Evolutionary conservation across 2,113 vertebrate genomes (phyloP).

Genomic region (Oreochromis tanganicae): DNA sequence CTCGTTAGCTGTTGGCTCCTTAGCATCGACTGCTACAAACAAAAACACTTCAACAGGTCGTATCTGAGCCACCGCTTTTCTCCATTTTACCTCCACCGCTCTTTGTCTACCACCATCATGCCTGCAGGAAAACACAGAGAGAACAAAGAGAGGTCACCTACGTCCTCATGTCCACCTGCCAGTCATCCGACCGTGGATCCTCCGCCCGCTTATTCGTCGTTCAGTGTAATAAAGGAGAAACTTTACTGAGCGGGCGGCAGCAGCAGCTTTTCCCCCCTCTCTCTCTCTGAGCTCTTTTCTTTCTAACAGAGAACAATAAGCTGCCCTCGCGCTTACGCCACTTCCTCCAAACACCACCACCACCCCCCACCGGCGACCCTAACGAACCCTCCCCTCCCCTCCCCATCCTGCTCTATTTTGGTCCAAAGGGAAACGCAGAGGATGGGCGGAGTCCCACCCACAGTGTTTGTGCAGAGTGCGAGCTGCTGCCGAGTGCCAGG

Average conservation of each 20-base stretch:
- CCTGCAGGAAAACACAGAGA: neutral
- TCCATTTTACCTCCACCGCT: neutral
- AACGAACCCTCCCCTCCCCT: neutral
- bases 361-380: neutral
- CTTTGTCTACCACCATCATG: neutral
- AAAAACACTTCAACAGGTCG: neutral
- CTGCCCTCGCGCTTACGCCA: conserved; percentile 51
- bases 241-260: neutral
- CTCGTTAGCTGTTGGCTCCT: neutral
- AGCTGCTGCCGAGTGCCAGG: neutral
- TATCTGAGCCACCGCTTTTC: neutral
- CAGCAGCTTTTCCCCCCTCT: neutral
- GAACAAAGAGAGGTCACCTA: conserved; percentile 5
- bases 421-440: conserved; percentile 48
- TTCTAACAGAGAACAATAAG: conserved; percentile 64
- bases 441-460: conserved; percentile 53
- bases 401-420: conserved; percentile 37
- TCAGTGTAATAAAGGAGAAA: neutral
- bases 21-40: neutral
- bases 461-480: neutral
- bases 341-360: conserved; percentile 40
- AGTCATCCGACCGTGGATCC: neutral
- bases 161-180: conserved; percentile 44
- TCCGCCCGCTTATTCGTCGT: neutral
- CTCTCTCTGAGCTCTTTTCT: neutral